Conservation (phyloP, 1,140 invertebrate species). For the Calycopis cecrops region DNA sequence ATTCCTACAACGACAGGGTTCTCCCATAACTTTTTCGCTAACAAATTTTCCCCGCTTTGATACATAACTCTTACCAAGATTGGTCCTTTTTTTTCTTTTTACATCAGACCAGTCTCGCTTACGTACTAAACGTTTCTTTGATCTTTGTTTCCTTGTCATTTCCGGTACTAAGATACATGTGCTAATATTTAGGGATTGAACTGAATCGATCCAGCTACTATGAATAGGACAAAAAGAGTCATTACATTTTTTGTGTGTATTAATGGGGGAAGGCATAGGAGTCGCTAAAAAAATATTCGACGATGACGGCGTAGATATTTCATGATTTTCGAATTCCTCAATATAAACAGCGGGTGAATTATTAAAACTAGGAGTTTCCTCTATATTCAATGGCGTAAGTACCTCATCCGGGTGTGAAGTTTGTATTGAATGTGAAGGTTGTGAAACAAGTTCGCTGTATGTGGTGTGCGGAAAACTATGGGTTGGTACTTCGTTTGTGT, state of each 20-base stretch:
- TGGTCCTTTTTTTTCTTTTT: constrained; percentile 10
- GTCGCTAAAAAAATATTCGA: constrained; percentile 9
- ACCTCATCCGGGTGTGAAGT: too few relatives aligned
- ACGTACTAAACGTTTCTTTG: not conserved
- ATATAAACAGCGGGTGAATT: too few relatives aligned
- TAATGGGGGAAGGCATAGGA: constrained; percentile 4
- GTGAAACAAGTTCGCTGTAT: constrained; percentile 3
- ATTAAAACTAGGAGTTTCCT: too few relatives aligned
- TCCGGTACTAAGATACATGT: too few relatives aligned
- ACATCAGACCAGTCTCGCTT: constrained; percentile 6
- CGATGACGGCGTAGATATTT: too few relatives aligned
- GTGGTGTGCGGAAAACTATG: too few relatives aligned
- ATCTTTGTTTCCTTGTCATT: not conserved
- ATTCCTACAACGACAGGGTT: too few relatives aligned
- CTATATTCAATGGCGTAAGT: too few relatives aligned
- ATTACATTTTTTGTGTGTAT: constrained; percentile 10
- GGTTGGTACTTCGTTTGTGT: not conserved
- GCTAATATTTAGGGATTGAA: not conserved
- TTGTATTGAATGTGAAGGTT: not conserved
- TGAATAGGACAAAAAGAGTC: not conserved
- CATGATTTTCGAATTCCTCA: too few relatives aligned
- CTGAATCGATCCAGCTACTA: constrained; percentile 1
- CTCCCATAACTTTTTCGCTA: too few relatives aligned
- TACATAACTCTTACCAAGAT: constrained; percentile 12
- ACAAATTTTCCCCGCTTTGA: constrained; percentile 6